A percentile compares a stretch with the other conserved stretches of the same genome.
phyloP scores from a whole-genome alignment of 2,113 vertebrate species.

The Megaceryle torquata region DNA sequence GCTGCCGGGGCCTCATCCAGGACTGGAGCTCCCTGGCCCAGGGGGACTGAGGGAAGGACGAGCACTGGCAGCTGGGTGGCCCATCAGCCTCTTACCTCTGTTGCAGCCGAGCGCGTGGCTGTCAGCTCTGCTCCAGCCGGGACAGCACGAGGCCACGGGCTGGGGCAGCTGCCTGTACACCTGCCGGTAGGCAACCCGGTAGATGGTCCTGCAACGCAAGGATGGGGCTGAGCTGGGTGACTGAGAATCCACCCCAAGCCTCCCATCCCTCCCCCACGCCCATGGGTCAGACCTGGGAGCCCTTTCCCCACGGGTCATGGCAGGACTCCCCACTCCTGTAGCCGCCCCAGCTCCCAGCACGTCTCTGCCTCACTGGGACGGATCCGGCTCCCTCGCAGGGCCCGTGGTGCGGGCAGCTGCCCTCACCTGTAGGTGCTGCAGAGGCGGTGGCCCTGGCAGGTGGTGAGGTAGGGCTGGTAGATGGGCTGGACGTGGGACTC shows the following conservation, averaged over 20 bases:
- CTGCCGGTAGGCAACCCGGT: constrained; percentile 82
- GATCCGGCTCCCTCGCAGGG: not conserved
- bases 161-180: constrained; percentile 27
- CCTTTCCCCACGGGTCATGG: accelerated
- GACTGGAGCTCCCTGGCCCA: accelerated
- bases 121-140: constrained; percentile 78
- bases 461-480: constrained; percentile 91
- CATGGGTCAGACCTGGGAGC: not conserved
- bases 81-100: constrained; percentile 76
- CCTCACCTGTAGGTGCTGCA: constrained; percentile 94
- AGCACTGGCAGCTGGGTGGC: accelerated
- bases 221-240: not conserved
- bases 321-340: accelerated
- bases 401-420: accelerated
- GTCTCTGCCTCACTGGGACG: not conserved
- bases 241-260: not conserved
- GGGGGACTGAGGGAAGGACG: accelerated
- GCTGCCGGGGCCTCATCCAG: not conserved
- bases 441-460: constrained; percentile 82
- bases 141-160: constrained; percentile 81
- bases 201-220: constrained; percentile 80
- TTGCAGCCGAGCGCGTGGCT: constrained; percentile 75
- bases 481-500: constrained; percentile 84
- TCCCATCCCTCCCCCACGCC: accelerated
- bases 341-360: not conserved